A percentile compares a stretch with the other conserved stretches of the same genome.
phyloP scores from a whole-genome alignment of 2,797 vertebrate species.

The Squalus acanthias region DNA sequence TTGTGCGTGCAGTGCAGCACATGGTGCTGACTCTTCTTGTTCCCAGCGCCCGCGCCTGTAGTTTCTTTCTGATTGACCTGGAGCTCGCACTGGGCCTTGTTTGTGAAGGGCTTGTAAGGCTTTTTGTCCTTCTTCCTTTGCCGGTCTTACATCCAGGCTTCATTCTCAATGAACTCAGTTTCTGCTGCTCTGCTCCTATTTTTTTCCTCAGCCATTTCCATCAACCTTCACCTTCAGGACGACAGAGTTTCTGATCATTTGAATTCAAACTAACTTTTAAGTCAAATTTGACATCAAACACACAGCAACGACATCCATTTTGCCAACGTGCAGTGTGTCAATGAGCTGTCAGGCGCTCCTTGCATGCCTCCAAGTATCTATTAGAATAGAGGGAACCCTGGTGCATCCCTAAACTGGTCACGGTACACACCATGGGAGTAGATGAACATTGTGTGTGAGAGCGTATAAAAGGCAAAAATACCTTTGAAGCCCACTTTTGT shows the following conservation, averaged over 20 bases:
- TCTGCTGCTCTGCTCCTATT: not conserved
- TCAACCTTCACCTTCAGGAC: not conserved
- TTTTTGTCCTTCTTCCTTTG: not conserved
- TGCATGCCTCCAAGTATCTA: not conserved
- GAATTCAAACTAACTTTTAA: not conserved
- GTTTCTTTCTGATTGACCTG: not conserved
- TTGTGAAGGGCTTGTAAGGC: not conserved
- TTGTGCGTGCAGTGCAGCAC: not conserved
- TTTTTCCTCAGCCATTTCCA: not conserved
- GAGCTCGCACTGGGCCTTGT: not conserved
- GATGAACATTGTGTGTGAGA: not conserved
- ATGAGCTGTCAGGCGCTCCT: too few species aligned
- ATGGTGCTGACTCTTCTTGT: not conserved
- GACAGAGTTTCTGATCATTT: not conserved
- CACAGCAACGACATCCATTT: not conserved
- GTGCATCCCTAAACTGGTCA: too few species aligned
- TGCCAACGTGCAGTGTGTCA: not conserved
- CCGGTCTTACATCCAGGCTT: not conserved
- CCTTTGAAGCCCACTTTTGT: not conserved
- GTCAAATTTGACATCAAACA: not conserved
- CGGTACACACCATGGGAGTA: not conserved
- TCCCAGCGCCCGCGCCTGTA: not conserved
- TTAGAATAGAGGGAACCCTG: not conserved
- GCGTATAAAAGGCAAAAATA: not conserved
- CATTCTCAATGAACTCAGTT: not conserved